phyloP scores from a whole-genome alignment of 2,797 vertebrate species.

The Lemur catta region DNA sequence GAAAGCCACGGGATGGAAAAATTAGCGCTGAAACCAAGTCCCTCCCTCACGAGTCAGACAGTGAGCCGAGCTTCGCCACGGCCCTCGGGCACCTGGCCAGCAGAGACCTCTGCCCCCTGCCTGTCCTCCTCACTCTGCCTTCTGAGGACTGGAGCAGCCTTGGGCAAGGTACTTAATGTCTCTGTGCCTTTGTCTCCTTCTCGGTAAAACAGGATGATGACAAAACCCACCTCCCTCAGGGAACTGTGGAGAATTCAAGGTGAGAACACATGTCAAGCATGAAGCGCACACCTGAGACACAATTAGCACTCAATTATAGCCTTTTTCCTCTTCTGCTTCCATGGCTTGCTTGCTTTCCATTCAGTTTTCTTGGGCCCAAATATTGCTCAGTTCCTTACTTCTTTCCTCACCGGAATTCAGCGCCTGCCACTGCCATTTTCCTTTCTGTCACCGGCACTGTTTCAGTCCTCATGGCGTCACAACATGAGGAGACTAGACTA shows the following conservation, averaged over 20 bases:
- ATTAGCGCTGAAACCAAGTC: not conserved
- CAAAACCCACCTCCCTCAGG: not conserved
- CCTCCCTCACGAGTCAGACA: not conserved
- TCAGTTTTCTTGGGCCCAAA: not conserved
- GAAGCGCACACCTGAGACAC: rapidly evolving
- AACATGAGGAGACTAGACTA: rapidly evolving
- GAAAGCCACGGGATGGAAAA: not conserved
- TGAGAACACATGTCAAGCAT: rapidly evolving
- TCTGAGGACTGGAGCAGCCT: not conserved
- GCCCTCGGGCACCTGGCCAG: not conserved
- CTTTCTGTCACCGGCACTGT: rapidly evolving
- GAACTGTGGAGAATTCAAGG: not conserved
- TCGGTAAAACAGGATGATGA: not conserved
- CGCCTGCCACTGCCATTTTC: not conserved
- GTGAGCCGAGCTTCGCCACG: not conserved
- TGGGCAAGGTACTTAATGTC: not conserved
- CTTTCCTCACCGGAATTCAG: not conserved
- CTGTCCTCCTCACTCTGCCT: not conserved
- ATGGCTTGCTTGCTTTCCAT: rapidly evolving
- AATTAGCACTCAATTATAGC: too few species aligned
- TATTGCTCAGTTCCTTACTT: not conserved
- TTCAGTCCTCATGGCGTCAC: rapidly evolving
- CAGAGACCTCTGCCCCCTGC: not conserved
- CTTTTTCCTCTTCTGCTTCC: not conserved
- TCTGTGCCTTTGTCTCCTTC: not conserved